Evolutionary conservation across 2,797 vertebrate species (phyloP), one percentile per base, ranked within the genome.

Genomic region (Coracias cyanogaster): DNA sequence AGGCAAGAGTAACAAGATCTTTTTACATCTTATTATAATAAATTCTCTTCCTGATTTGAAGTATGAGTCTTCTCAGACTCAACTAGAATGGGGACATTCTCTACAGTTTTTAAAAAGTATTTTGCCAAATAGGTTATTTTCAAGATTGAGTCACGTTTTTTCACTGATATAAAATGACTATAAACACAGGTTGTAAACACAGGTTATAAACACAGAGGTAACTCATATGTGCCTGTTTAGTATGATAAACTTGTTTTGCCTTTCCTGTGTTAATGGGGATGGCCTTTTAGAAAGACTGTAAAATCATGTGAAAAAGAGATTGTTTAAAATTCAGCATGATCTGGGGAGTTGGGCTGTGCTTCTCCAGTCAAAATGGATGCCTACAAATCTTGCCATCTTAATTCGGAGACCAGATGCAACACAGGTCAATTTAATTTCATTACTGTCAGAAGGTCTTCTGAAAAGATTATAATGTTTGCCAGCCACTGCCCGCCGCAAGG

Each of bases 381-480:
- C 86, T 89, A 72, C 83, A 85, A 87, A 95, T 96, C 88, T 95
- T 90, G 37, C 92, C 88, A 94, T 96, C 96, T 96, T 95, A 94
- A 94, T 95, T 96, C 78, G 74, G 78, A 89, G 73, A 54, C 90
- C 88, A 95, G 88, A 95, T 89, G 92, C 83, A 95, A 51, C 60
- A 52, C 48, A 61, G 96, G 96, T 96, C 95, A 97, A 96, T 95
- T 95, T 96, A 96, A 97, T 97, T 97, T 95, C 90, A 93, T 96
- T 95, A 89, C 91, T 95, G 94, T 93, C 91, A 93, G 73, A 84
- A 92, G 93, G 87, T 93, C 93, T 90, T 80, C 77, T 73, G 85
- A 24, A 80, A 94, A 94, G 91, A 94, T 95, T 79, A 74, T 89
- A 74, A 89, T 71, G 74, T 94, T 94, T 70, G 71, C 60, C 89